Evolutionary conservation across 2,797 vertebrate genomes (phyloP).

Genomic region (Pseudocheirus occidentalis): DNA sequence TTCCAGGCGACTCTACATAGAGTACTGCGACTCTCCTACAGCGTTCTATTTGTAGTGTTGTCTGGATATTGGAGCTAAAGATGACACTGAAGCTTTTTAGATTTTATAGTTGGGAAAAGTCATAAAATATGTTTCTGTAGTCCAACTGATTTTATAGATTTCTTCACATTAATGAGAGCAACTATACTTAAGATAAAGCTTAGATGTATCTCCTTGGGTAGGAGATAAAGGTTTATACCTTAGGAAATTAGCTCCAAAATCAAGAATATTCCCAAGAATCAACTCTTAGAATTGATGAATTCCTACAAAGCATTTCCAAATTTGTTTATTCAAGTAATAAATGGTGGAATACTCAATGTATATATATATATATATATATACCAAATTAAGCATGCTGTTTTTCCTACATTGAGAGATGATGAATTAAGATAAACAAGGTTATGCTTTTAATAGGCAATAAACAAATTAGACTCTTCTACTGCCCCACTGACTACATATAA

Average conservation of each 20-base stretch:
- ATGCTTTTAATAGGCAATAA: neutral
- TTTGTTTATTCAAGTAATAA: constrained; percentile 73
- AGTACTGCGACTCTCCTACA: constrained; percentile 37
- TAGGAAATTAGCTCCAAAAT: constrained; percentile 68
- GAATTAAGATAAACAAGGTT: constrained; percentile 9
- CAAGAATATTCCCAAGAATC: constrained; percentile 42
- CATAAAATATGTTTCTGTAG: constrained; percentile 67
- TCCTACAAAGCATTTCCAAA: constrained; percentile 67
- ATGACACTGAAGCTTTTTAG: constrained; percentile 57
- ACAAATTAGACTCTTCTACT: neutral
- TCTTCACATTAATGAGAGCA: constrained; percentile 75
- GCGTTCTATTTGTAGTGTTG: neutral
- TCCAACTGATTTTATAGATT: constrained; percentile 74
- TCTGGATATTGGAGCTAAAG: constrained; percentile 72
- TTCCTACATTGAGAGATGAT: constrained; percentile 58
- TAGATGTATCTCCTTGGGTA: constrained; percentile 10
- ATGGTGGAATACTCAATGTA: constrained; percentile 60
- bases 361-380: neutral
- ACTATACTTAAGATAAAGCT: constrained; percentile 61
- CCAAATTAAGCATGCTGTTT: constrained; percentile 62
- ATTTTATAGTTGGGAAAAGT: constrained; percentile 35
- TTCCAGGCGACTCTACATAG: constrained; percentile 57
- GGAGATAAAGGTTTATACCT: constrained; percentile 63
- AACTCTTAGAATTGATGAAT: constrained; percentile 51
- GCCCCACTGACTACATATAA: neutral